Evolutionary conservation across 2,797 vertebrate genomes (phyloP), one percentile per base, ranked within the genome.

Genomic region (Tapirus indicus): DNA sequence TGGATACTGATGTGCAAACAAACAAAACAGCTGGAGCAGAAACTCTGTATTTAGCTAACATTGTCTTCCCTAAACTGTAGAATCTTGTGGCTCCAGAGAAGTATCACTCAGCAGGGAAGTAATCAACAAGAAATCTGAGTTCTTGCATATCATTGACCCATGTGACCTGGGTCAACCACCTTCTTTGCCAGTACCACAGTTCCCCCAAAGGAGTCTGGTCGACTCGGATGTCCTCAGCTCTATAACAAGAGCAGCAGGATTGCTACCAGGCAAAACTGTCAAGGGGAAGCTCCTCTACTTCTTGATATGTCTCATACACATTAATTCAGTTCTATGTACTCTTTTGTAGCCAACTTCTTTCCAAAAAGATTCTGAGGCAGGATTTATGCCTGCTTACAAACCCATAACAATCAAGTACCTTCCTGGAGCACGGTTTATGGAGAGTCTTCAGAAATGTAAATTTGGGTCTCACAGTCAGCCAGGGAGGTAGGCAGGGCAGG

Each of bases 401-500:
- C 35, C 10, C 38, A 17, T 64, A 23, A 44, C 56, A 85, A 17
- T 6, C 56, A 32, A 78, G 6, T 20, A 2, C 41, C 38, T 92
- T 54, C 41, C 66, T 66, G 44, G 35, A 85, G 18, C 41, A 72
- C 16, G 29, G 69, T 68, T 96, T 54, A 83, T 47, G 2, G 3
- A 93, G 27, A 52, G 14, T 35, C 79, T 96, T 80, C 49, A 79
- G 58, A 95, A 90, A 79, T 91, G 75, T 21, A 69, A 38, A 47
- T 35, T 62, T 60, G 49, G 3, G 29, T 18, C 23, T 93, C 69
- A 62, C 20, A 62, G 41, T 35, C 64, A 89, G 35, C 21, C 54
- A 44, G 44, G 27, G 23, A 92, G 41, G 27, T 7, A 20, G 25
- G n/a, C 32, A 62, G 69, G 72, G n/a, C 16, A 66, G 13, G 14